Percentiles rank a stretch among this genome's conserved stretches.
Evolutionary conservation across 2,113 vertebrate species (phyloP).

Genomic region (Hemiscyllium ocellatum): DNA sequence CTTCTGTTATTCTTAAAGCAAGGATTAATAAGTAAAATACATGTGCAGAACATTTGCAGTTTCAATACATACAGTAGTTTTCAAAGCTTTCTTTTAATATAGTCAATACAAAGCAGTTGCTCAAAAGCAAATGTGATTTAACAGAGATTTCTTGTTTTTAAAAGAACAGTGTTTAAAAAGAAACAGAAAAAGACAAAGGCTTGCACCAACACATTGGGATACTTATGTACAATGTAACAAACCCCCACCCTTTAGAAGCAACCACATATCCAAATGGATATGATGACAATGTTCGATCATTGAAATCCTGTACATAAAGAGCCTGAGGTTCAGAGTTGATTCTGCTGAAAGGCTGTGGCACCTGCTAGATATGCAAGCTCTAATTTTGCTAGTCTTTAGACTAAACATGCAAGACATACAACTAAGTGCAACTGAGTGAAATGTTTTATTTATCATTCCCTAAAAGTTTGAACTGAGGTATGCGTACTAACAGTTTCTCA

Average conservation of each 20-base stretch:
- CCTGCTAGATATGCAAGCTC: slow-evolving; percentile 72
- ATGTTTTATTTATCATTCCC: slow-evolving; percentile 85
- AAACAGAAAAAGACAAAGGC: slow-evolving; percentile 61
- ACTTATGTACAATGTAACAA: slow-evolving; percentile 87
- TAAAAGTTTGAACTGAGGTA: slow-evolving; percentile 94
- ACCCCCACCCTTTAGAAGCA: slow-evolving; percentile 66
- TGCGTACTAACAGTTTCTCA: slow-evolving; percentile 87
- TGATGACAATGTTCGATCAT: slow-evolving; percentile 61
- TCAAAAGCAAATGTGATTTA: slow-evolving; percentile 85
- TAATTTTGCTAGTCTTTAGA: slow-evolving; percentile 86
- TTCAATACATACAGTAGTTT: slow-evolving; percentile 91
- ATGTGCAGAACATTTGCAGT: slow-evolving; percentile 85
- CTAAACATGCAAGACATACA: slow-evolving; percentile 94
- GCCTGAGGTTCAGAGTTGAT: slow-evolving; percentile 90
- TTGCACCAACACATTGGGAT: slow-evolving; percentile 72
- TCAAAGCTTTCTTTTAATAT: slow-evolving; percentile 72
- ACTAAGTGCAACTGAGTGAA: slow-evolving; percentile 93
- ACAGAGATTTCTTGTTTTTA: slow-evolving; percentile 71
- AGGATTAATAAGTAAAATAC: slow-evolving; percentile 85
- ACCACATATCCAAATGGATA: slow-evolving; percentile 62
- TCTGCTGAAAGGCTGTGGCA: slow-evolving; percentile 69
- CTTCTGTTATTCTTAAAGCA: slow-evolving; percentile 77
- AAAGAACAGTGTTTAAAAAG: slow-evolving; percentile 54
- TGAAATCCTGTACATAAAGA: slow-evolving; percentile 70
- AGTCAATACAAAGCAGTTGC: slow-evolving; percentile 90